A percentile compares a stretch with the other conserved stretches of the same genome.
Conservation (phyloP, 2,113 vertebrate species). For the Daubentonia madagascariensis region DNA sequence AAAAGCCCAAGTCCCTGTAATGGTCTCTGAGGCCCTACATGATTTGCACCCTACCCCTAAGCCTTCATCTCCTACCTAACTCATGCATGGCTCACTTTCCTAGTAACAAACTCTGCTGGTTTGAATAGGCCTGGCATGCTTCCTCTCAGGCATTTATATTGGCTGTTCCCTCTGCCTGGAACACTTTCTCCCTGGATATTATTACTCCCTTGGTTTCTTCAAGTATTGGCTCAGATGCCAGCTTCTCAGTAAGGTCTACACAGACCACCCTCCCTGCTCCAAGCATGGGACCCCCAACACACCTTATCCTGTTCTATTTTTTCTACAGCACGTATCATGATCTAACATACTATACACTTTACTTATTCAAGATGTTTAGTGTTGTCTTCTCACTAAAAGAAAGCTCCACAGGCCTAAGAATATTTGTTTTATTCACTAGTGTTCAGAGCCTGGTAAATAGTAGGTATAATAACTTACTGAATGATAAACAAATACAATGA, state of each 20-base stretch:
- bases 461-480: background rate
- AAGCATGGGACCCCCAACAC: background rate
- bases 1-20: background rate
- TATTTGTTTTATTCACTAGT: conserved; percentile 7
- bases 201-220: background rate
- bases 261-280: background rate
- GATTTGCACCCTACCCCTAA: background rate
- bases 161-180: background rate
- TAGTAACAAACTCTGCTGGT: background rate
- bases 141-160: background rate
- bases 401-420: background rate
- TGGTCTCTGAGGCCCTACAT: background rate
- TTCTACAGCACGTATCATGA: background rate
- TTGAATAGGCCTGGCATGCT: background rate
- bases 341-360: background rate
- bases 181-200: background rate
- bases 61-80: background rate
- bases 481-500: conserved; percentile 4
- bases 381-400: conserved; percentile 2
- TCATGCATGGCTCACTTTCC: background rate
- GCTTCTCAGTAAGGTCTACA: background rate
- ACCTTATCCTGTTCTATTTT: background rate
- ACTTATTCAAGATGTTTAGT: conserved; percentile 20
- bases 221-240: background rate
- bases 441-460: background rate